Percentiles rank a stretch among this genome's conserved stretches.
Evolutionary conservation across 2,113 vertebrate genomes (phyloP).

Genomic region (Trachemys scripta): DNA sequence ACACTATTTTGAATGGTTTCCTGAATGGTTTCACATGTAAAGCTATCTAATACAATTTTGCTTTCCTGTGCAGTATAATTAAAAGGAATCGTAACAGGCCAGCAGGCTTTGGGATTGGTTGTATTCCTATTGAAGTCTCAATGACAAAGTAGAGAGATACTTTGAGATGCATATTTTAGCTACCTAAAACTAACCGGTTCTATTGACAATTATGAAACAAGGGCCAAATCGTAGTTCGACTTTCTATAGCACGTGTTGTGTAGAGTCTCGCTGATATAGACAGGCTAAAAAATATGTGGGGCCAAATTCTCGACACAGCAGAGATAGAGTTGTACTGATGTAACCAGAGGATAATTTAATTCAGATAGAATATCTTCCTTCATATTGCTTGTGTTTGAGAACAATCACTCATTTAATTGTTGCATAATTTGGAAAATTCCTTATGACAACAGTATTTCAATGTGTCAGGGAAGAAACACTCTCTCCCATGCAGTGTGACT

Average conservation of each 20-base stretch:
- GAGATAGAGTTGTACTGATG: not conserved
- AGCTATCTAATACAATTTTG: not conserved
- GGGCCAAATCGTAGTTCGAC: not conserved
- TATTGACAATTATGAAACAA: not conserved
- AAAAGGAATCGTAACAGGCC: not conserved
- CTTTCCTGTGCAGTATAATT: not conserved
- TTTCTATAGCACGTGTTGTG: not conserved
- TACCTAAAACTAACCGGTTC: not conserved
- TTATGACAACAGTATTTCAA: not conserved
- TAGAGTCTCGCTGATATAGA: too few relatives aligned
- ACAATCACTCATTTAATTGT: not conserved
- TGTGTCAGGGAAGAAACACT: not conserved
- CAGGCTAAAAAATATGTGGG: too few relatives aligned
- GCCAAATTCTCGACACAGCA: too few relatives aligned
- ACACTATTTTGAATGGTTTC: not conserved
- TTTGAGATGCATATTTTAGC: not conserved
- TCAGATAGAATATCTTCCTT: not conserved
- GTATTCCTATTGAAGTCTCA: not conserved
- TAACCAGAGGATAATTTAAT: not conserved
- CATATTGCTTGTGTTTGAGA: not conserved
- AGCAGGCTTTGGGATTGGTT: not conserved
- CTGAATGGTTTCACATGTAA: not conserved
- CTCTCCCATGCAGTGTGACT: not conserved
- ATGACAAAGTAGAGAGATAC: not conserved
- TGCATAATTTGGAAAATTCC: not conserved